These are phyloP conservation scores for Lutraria lutraria DNA, from an alignment of 2,888 invertebrate species.

Conservation along the genomic window DNA sequence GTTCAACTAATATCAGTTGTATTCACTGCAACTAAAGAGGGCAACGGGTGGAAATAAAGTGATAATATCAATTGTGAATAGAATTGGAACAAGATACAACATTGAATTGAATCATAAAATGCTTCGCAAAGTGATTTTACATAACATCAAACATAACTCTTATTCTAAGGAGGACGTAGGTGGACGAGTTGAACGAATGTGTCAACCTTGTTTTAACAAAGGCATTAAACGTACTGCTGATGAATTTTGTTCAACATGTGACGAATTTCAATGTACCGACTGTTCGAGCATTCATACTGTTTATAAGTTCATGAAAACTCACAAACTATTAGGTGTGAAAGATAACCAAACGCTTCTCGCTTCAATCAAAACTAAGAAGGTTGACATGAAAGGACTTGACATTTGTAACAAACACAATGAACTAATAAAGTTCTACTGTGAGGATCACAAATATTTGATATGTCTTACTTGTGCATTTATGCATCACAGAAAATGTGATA, in stretches of 20 bases:
- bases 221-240: neutral
- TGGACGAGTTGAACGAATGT: neutral
- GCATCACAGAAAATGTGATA: neutral
- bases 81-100: no score
- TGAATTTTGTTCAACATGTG: neutral
- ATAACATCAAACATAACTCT: no score
- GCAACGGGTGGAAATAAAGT: no score
- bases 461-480: neutral
- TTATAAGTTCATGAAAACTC: neutral
- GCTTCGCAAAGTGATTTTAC: no score
- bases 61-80: no score
- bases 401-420: neutral
- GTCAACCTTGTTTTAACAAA: neutral
- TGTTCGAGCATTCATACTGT: neutral
- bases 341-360: neutral
- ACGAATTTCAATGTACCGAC: conserved; percentile 14
- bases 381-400: conserved; percentile 20
- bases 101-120: no score
- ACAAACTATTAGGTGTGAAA: neutral
- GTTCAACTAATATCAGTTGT: no score
- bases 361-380: neutral
- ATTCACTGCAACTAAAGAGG: no score
- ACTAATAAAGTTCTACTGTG: neutral
- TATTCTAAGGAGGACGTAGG: neutral
- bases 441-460: neutral